A percentile compares a stretch with the other conserved stretches of the same genome.
Conservation (phyloP, 1,140 invertebrate genomes). For the Microplitis demolitor region DNA sequence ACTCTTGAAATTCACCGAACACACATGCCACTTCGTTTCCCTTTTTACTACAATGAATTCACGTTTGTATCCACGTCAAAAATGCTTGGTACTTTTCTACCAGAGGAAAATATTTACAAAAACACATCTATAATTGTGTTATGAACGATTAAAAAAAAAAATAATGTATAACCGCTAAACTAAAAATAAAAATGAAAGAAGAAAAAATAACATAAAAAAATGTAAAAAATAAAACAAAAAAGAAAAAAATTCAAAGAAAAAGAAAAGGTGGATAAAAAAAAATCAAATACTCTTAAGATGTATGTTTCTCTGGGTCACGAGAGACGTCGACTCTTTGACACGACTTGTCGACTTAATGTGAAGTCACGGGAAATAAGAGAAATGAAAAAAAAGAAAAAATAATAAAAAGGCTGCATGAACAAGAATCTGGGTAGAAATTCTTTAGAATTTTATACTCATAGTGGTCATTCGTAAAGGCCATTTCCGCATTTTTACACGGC, state of each 20-base stretch:
- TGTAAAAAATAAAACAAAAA: not conserved
- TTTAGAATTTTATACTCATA: not conserved
- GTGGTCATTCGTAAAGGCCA: not conserved
- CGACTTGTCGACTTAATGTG: not conserved
- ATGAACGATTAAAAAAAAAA: slow-evolving; percentile 5
- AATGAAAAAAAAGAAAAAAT: not conserved
- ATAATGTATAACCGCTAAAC: not conserved
- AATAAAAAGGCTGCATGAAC: not conserved
- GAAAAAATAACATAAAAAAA: not conserved
- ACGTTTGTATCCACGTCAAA: not conserved
- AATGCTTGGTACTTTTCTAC: not conserved
- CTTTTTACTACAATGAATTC: slow-evolving; percentile 3
- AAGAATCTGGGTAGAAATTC: slow-evolving; percentile 1
- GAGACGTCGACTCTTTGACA: slow-evolving; percentile 9
- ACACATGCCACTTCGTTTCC: not conserved
- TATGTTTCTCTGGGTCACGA: slow-evolving; percentile 2
- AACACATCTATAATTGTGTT: not conserved
- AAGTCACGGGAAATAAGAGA: not conserved
- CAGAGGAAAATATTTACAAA: slow-evolving; percentile 7
- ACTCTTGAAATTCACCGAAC: not conserved
- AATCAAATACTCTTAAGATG: slow-evolving; percentile 4
- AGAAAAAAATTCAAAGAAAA: not conserved
- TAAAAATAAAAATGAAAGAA: not conserved
- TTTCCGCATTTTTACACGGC: not conserved
- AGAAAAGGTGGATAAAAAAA: not conserved